Conservation (phyloP, 2,888 invertebrate genomes). For the Catocala sponsa region DNA sequence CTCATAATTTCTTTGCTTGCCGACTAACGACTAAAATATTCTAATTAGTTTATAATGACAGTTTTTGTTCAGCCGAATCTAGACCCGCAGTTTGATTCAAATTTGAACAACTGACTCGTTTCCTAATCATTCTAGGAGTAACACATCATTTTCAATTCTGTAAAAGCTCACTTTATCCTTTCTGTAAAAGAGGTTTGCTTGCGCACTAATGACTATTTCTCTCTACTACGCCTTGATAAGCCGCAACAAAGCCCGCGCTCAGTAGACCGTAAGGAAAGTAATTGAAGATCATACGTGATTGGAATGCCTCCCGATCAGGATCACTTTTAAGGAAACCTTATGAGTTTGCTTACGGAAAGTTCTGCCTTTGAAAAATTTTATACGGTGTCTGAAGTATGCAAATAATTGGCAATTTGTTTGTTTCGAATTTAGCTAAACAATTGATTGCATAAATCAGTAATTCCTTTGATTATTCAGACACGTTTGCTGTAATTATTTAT, state of each 20-base stretch:
- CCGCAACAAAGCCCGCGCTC: slow-evolving; percentile 57
- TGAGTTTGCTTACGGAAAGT: slow-evolving; percentile 17
- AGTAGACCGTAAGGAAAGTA: slow-evolving; percentile 64
- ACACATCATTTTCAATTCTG: slow-evolving; percentile 24
- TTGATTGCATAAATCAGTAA: too few species aligned
- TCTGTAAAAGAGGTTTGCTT: slow-evolving; percentile 23
- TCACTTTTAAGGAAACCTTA: slow-evolving; percentile 35
- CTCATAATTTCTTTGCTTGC: not conserved
- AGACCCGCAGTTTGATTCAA: not conserved
- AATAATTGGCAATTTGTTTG: not conserved
- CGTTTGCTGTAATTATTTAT: too few species aligned
- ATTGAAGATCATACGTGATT: slow-evolving; percentile 71
- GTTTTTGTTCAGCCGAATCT: not conserved
- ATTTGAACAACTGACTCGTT: not conserved
- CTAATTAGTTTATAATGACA: not conserved
- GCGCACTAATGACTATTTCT: slow-evolving; percentile 46
- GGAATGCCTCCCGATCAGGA: slow-evolving; percentile 43
- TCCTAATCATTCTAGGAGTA: not conserved
- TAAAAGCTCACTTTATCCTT: slow-evolving; percentile 20
- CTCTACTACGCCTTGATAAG: slow-evolving; percentile 49
- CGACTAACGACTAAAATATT: slow-evolving; percentile 1
- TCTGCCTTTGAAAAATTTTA: slow-evolving; percentile 30
- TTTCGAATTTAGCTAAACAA: not conserved
- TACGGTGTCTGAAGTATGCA: not conserved
- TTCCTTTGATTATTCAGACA: too few species aligned